Evolutionary conservation across 2,113 vertebrate species (phyloP), one percentile per base, ranked within the genome.

Genomic region (Gobiocypris rarus): DNA sequence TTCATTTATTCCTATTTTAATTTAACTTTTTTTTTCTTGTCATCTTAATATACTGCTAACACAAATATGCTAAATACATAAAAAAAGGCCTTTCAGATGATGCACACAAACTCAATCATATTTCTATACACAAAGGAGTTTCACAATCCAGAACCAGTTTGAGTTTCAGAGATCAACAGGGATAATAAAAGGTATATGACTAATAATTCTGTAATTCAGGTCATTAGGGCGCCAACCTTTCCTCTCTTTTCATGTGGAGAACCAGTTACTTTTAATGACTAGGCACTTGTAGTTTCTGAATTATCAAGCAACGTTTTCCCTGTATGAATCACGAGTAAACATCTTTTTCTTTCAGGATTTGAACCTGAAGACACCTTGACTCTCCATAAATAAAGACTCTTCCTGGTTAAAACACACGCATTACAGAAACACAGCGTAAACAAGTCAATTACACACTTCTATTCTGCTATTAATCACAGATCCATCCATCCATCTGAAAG

Each of bases 151-250:
- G 34, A 41, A 69, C 65, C 65, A n/a, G 65, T 41, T 69, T 41
- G 34, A 69, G 48, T 75, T 52, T 34, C 17, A 31, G 48, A 26
- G 26, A 9, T 75, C 9, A 54, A 1, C 15, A 31, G 1, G 26
- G 43, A 48, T 22, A 13, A 50, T 50, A 5, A 31, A 38, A 15
- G 15, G 24, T 31, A 28, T 9, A 52, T 54, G 73, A 31, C 48
- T 75, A 31, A 75, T 22, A 54, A 31, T 75, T 75, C 26, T 75
- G 48, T 31, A 54, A 34, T 75, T 31, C 48, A 34, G 48, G 73
- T 75, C 48, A 75, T 52, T 22, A 31, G 26, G 73, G 5, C 73
- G 5, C 65, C 17, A 54, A 34, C 73, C 48, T 22, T 52, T 26
- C 17, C 24, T 75, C 48, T 54, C 48, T 54, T 10, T 52, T 52